Percentiles rank a stretch among this genome's conserved stretches.
phyloP scores from a whole-genome alignment of 35 echinoderm and acorn worm species.

The Amphiura filiformis region DNA sequence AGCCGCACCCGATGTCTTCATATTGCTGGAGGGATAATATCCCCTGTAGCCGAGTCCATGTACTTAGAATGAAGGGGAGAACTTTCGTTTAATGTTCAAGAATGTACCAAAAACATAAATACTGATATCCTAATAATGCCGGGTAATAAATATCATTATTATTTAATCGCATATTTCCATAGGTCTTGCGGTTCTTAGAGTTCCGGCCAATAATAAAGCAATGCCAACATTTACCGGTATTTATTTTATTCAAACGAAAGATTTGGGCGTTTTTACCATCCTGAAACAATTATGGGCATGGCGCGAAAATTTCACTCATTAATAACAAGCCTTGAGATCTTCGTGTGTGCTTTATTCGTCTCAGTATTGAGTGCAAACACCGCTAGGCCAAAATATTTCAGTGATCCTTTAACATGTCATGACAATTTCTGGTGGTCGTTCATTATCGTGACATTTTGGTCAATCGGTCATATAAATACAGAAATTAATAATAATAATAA shows the following conservation, averaged over 20 bases:
- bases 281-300: no score
- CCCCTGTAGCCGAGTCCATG: background rate
- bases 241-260: background rate
- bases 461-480: background rate
- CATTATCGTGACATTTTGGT: background rate
- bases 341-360: no score
- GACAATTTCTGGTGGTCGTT: no score
- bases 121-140: background rate
- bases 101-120: background rate
- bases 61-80: background rate
- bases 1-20: background rate
- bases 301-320: no score
- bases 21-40: background rate
- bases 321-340: no score
- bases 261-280: no score
- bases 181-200: background rate
- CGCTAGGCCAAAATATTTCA: no score
- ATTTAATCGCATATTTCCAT: background rate
- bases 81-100: background rate
- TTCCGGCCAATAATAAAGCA: background rate
- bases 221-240: background rate
- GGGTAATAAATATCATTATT: background rate
- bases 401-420: no score
- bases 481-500: background rate
- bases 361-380: no score